These are phyloP conservation scores for Hippocampus barbouri DNA, from an alignment of 2,113 vertebrate genomes.

Conservation along the genomic window DNA sequence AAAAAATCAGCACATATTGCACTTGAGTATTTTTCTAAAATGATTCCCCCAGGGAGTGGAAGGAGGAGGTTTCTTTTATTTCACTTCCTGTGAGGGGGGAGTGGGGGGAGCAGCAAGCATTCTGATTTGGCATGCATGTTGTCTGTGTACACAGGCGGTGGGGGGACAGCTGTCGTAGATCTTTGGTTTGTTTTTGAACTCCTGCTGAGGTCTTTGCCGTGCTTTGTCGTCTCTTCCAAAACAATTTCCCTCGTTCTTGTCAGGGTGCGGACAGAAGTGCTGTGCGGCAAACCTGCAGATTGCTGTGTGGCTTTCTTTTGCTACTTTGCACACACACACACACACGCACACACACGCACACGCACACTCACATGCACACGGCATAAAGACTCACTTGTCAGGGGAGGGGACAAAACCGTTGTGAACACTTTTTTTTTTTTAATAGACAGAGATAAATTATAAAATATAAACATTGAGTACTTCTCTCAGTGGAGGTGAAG, in stretches of 20 bases:
- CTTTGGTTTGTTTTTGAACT: constrained; percentile 13
- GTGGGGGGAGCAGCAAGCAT: constrained; percentile 31
- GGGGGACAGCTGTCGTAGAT: constrained; percentile 17
- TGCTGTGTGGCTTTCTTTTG: constrained; percentile 48
- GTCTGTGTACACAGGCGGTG: constrained; percentile 25
- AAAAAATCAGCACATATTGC: neutral
- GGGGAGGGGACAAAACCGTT: neutral
- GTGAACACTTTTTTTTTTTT: neutral
- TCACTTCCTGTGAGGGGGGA: constrained; percentile 13
- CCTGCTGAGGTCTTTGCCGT: constrained; percentile 45
- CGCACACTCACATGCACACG: neutral
- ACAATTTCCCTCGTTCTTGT: constrained; percentile 36
- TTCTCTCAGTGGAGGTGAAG: neutral
- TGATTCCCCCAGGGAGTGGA: constrained; percentile 16
- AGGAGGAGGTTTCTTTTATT: constrained; percentile 14
- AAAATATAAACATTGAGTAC: neutral
- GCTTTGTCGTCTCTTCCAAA: constrained; percentile 50
- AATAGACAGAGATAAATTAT: neutral
- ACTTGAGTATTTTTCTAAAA: constrained; percentile 34
- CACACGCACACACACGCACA: constrained; percentile 8
- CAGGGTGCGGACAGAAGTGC: constrained; percentile 47
- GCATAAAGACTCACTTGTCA: neutral
- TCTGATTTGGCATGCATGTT: constrained; percentile 43
- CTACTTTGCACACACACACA: constrained; percentile 17
- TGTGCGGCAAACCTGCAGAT: constrained; percentile 44